A percentile compares a stretch with the other conserved stretches of the same genome.
phyloP scores from a whole-genome alignment of 92 coral and sea anemone genomes.

The Umimayanthus chanpuru region DNA sequence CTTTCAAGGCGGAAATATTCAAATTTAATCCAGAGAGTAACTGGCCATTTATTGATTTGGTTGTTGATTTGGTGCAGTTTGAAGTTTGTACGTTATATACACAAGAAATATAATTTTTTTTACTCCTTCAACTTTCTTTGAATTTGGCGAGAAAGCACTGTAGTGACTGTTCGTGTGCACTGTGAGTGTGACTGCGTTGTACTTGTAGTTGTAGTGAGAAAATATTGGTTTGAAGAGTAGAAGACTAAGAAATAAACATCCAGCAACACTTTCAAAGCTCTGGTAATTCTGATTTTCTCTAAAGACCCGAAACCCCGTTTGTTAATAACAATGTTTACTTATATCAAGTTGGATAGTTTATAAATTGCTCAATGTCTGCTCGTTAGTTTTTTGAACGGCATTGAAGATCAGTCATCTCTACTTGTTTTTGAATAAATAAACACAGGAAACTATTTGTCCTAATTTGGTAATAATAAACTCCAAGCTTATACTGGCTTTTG shows the following conservation, averaged over 20 bases:
- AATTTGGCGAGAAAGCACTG: not conserved
- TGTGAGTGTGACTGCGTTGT: too few species aligned
- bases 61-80: not conserved
- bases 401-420: slow-evolving; percentile 18
- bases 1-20: slow-evolving; percentile 15
- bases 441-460: slow-evolving; percentile 31
- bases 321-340: slow-evolving; percentile 11
- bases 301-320: not conserved
- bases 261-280: not conserved
- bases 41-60: not conserved
- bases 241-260: not conserved
- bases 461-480: slow-evolving; percentile 39
- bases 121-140: too few species aligned
- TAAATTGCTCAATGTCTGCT: slow-evolving; percentile 26
- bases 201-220: too few species aligned
- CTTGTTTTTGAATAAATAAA: slow-evolving; percentile 26
- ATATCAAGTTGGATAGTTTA: not conserved
- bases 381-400: not conserved
- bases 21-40: not conserved
- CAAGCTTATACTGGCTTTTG: slow-evolving; percentile 23
- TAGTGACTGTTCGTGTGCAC: too few species aligned
- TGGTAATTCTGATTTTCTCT: not conserved
- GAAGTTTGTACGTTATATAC: not conserved
- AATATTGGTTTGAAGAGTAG: too few species aligned
- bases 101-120: too few species aligned